Evolutionary conservation across 2,888 invertebrate genomes (phyloP), one percentile per base, ranked within the genome.

Genomic region (Lasioglossum oenotherae): DNA sequence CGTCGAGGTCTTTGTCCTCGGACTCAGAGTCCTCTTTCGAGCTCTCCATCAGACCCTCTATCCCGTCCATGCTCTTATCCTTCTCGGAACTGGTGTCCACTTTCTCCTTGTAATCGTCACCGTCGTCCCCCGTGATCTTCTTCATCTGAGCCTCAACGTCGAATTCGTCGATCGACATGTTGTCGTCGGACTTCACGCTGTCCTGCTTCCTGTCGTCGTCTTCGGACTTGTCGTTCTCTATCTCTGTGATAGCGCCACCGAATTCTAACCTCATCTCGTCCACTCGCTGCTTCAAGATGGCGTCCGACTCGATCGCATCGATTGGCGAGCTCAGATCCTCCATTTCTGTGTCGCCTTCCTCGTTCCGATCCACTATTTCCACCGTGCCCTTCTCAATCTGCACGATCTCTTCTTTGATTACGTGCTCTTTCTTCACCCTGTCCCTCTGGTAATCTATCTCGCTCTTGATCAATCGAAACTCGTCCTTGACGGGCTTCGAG

Each of bases 231-330:
- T 93, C 92, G 49, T 87, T 89, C 27, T 93, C 93, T 14, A 92
- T 91, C 23, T 92, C 92, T 2, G 85, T 90, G 31, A 93, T 91
- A n/a, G 87, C 88, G 14, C 92, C 93, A 27, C 94, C 93, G 81
- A 95, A 96, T 88, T 96, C 96, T 72, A 96, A 94, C 79, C 95
- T 95, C 95, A 96, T 95, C 89, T 96, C 95, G 1, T 95, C 94
- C 6, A 95, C 95, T 4, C 95, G 93, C 83, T 96, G 95, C 76
- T 96, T 95, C 14, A 95, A 90, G 38, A 95, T 93, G 2, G 95
- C 94, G 78, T 96, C 96, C 0, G 95, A 95, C 88, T 96, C 96
- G 89, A 96, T 91, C 2, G 92, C 89, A 46, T 92, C 91, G 60
- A 95, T 93, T 2, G 94, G 93, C 1, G 95, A 95, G 88, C 94